Percentiles rank a stretch among this genome's conserved stretches.
Conservation (phyloP, 1,140 invertebrate genomes). For the Sweltsa coloradensis region DNA sequence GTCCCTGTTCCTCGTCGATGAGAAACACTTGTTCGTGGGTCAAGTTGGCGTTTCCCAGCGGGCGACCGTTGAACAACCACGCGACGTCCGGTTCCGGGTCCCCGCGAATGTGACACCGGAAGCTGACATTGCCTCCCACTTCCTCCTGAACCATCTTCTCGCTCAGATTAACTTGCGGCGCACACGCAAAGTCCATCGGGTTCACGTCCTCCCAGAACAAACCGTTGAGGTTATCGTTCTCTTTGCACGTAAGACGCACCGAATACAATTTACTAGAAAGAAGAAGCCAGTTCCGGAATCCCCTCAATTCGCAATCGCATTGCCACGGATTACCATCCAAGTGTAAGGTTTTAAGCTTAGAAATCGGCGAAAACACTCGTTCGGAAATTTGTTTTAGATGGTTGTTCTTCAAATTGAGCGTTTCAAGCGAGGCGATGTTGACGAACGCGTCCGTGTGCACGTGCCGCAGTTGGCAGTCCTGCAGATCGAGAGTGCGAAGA, state of each 20-base stretch:
- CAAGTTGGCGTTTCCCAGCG: constrained; percentile 35
- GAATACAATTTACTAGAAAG: constrained; percentile 50
- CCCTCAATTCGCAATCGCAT: constrained; percentile 73
- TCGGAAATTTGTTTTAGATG: constrained; percentile 48
- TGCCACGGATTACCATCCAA: constrained; percentile 80
- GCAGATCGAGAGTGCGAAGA: constrained; percentile 57
- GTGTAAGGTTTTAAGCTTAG: constrained; percentile 59
- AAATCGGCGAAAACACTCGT: constrained; percentile 47
- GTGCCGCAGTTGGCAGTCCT: constrained; percentile 56
- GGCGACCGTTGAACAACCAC: constrained; percentile 68
- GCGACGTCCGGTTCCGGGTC: constrained; percentile 71
- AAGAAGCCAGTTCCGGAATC: constrained; percentile 68
- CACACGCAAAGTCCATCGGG: constrained; percentile 57
- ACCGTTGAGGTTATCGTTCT: constrained; percentile 40
- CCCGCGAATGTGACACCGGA: constrained; percentile 66
- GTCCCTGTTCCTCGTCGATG: constrained; percentile 22
- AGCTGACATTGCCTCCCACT: constrained; percentile 59
- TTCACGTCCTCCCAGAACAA: constrained; percentile 52
- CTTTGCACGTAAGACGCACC: constrained; percentile 45
- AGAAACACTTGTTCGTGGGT: constrained; percentile 30
- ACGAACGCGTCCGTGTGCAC: constrained; percentile 60
- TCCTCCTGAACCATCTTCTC: constrained; percentile 52
- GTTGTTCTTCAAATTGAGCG: constrained; percentile 56
- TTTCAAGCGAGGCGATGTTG: constrained; percentile 50
- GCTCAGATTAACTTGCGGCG: constrained; percentile 47